phyloP scores from a whole-genome alignment of 1,140 invertebrate species.

The Drosophila sucinea region DNA sequence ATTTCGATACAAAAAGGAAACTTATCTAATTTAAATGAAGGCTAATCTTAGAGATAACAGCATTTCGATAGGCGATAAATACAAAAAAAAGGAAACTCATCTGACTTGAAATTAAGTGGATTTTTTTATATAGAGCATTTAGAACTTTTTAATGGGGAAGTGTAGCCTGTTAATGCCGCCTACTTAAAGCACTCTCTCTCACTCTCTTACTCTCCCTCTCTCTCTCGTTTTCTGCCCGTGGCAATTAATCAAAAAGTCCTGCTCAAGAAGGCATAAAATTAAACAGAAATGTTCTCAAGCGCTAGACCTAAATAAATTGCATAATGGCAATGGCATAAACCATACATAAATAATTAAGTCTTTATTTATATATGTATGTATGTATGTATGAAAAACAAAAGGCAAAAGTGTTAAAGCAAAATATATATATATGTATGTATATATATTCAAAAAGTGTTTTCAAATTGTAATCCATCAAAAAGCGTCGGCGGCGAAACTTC shows the following conservation, averaged over 20 bases:
- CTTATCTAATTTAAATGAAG: no score
- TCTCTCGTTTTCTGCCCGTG: not conserved
- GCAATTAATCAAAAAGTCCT: slow-evolving; percentile 72
- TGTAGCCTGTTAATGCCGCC: no score
- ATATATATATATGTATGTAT: slow-evolving; percentile 20
- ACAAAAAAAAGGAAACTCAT: no score
- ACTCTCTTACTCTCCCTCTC: not conserved
- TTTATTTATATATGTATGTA: slow-evolving; percentile 51
- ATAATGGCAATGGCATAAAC: slow-evolving; percentile 52
- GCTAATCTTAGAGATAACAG: no score
- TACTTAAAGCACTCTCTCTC: no score
- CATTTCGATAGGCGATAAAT: no score
- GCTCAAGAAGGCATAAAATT: slow-evolving; percentile 64
- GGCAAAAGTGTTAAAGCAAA: slow-evolving; percentile 69
- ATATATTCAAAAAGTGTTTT: not conserved
- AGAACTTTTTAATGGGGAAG: no score
- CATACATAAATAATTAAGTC: slow-evolving; percentile 54
- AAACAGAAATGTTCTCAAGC: slow-evolving; percentile 57
- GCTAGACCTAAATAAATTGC: slow-evolving; percentile 74
- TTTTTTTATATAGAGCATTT: no score
- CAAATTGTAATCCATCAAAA: slow-evolving; percentile 72
- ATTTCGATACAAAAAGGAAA: no score
- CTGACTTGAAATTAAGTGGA: no score
- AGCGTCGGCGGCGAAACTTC: slow-evolving; percentile 74
- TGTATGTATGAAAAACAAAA: slow-evolving; percentile 58